phyloP scores from a whole-genome alignment of 2,113 vertebrate genomes.

The Aptenodytes forsteri region DNA sequence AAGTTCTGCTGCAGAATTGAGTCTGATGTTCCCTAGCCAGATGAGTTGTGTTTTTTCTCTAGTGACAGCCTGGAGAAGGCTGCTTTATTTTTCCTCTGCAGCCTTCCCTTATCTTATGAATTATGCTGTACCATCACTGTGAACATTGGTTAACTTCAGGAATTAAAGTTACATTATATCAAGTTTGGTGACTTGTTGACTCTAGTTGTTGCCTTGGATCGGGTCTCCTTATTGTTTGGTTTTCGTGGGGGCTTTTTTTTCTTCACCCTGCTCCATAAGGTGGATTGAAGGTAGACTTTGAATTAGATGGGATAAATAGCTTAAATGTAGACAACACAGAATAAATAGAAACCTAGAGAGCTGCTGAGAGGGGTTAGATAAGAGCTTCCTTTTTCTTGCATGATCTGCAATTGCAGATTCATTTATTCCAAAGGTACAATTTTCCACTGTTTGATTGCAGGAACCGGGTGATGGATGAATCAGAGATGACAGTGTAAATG shows the following conservation, averaged over 20 bases:
- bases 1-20: not conserved
- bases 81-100: not conserved
- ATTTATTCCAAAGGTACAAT: not conserved
- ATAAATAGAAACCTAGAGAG: not conserved
- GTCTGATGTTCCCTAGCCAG: not conserved
- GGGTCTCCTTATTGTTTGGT: not conserved
- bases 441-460: constrained; percentile 4
- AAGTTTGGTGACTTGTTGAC: not conserved
- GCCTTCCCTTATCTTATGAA: not conserved
- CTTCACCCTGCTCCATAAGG: not conserved
- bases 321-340: not conserved
- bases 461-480: constrained; percentile 21
- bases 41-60: not conserved
- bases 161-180: not conserved
- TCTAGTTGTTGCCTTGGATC: not conserved
- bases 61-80: not conserved
- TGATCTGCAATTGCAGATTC: constrained; percentile 9
- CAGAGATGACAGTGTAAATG: constrained; percentile 30
- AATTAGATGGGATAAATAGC: not conserved
- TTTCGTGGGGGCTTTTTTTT: not conserved
- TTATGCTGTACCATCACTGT: not conserved
- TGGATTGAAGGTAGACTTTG: not conserved
- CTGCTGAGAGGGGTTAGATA: not conserved
- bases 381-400: not conserved
- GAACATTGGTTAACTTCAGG: not conserved